Base-by-base conservation (phyloP, 2,888 invertebrate species). In the Apomyelois bistriatella region DNA sequence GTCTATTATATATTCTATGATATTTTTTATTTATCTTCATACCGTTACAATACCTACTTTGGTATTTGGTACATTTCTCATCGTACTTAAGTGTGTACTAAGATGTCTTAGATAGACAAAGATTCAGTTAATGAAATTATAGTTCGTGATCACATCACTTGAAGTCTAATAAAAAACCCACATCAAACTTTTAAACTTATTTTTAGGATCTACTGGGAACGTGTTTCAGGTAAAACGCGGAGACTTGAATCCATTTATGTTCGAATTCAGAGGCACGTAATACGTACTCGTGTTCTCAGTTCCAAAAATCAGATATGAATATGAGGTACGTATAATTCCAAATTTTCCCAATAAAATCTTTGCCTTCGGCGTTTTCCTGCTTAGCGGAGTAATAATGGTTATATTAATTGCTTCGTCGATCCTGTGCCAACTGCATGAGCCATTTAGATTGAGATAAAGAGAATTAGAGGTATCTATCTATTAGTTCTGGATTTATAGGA, bases 391-490 rank as follows among this genome's bases (percentile, higher is more conserved):
- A 75, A 81, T 74, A 70, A 78, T 75, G 72, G 76, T 61, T 61
- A 64, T 74, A 74, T 74, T 87, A 87, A 88, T 88, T 83, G 81
- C 77, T 73, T 65, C 65, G 70, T 75, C 76, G 79, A 80, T 79
- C 75, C 73, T 71, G 71, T 62, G 69, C 56, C 65, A 76, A 64
- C 68, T 74, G 71, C 70, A 72, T 71, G 70, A 76, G 67, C 82
- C 74, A 79, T 89, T 87, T 72, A 89, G 88, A 89, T 87, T 56
- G 49, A 80, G 85, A 86, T 87, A 84, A 68, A 66, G 61, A 43
- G 41, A 58, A 55, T 58, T 57, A 55, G 58, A 53, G 54, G 52
- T 53, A 22, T 5, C 22, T 22, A 22, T 22, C 22, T 22, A 53
- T 52, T 55, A 60, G 54, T 58, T 60, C 47, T 54, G 42, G 48